These are phyloP conservation scores for Heliconius congener DNA, from an alignment of 1,140 invertebrate species.

Conservation along the genomic window DNA sequence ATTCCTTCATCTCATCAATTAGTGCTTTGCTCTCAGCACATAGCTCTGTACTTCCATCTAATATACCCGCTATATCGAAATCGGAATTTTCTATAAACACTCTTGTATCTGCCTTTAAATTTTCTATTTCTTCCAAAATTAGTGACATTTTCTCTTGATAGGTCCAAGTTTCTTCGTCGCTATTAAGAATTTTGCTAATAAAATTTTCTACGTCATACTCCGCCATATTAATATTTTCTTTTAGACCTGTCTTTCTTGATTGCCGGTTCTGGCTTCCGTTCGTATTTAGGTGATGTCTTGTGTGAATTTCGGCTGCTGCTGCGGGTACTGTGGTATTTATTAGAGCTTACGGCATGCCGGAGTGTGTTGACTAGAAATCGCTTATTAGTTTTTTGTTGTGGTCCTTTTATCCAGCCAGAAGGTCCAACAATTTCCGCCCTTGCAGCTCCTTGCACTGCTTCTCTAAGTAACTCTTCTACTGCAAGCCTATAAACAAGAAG, in stretches of 20 bases:
- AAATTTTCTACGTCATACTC: constrained; percentile 59
- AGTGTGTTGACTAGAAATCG: constrained; percentile 82
- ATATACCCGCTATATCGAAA: constrained; percentile 78
- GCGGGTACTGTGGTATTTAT: constrained; percentile 64
- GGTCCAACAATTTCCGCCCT: constrained; percentile 84
- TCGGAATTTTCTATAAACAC: constrained; percentile 81
- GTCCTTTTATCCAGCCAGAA: constrained; percentile 83
- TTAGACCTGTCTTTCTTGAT: constrained; percentile 73
- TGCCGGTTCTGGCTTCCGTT: constrained; percentile 56
- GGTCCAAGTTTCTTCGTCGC: constrained; percentile 58
- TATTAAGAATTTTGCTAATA: constrained; percentile 57
- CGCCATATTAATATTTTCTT: constrained; percentile 71
- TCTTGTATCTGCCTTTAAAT: constrained; percentile 81
- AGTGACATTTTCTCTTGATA: constrained; percentile 79
- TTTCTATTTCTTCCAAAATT: constrained; percentile 81
- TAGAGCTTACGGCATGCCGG: constrained; percentile 72
- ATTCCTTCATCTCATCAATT: constrained; percentile 75
- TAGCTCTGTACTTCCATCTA: constrained; percentile 79
- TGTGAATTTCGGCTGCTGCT: constrained; percentile 44
- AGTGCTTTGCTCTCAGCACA: constrained; percentile 75
- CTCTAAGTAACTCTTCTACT: constrained; percentile 83
- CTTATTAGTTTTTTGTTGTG: constrained; percentile 83
- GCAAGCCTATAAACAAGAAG: constrained; percentile 77
- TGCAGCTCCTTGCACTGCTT: constrained; percentile 83
- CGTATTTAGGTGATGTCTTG: constrained; percentile 58